Evolutionary conservation across 2,888 invertebrate genomes (phyloP), one percentile per base, ranked within the genome.

Genomic region (Leptinotarsa tumamoca): DNA sequence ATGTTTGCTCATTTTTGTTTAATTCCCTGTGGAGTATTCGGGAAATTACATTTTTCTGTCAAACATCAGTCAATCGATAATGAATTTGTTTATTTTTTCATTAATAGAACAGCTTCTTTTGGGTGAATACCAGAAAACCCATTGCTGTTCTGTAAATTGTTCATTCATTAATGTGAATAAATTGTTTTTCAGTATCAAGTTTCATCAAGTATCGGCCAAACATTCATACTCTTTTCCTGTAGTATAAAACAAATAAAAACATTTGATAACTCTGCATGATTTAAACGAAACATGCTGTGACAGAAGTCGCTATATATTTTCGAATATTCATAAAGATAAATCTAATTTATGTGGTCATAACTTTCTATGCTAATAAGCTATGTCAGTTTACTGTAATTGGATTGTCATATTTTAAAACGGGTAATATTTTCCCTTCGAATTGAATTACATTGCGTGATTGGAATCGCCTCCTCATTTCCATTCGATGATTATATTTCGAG

Each of bases 251-350:
- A 61, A 74, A 74, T 76, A 79, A 78, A 79, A 79, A 79, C 74
- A 73, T 71, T 80, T 82, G 82, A 83, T 83, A 82, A 81, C 83
- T 73, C 75, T 76, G 78, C 81, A 81, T 84, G 83, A 85, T 84
- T 84, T 84, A 85, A 82, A 80, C 79, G 81, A 82, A 82, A 83
- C 82, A 80, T 77, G 80, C 81, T 81, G 81, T 80, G 83, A 82
- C 84, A 85, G 82, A 81, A 82, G 82, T 82, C 80, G 82, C 82
- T 80, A 82, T 83, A 84, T 84, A 84, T 85, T 85, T 85, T 85
- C 84, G 80, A 82, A 83, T 82, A 85, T 84, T 84, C 85, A 85
- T 85, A 85, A 85, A 85, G 85, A 86, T 86, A 86, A 85, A 84
- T 80, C 80, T 83, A 85, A 85, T 85, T 85, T 86, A 86, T 85